Base-by-base conservation (phyloP, 2,888 invertebrate species). In the Rhogogaster chlorosoma region DNA sequence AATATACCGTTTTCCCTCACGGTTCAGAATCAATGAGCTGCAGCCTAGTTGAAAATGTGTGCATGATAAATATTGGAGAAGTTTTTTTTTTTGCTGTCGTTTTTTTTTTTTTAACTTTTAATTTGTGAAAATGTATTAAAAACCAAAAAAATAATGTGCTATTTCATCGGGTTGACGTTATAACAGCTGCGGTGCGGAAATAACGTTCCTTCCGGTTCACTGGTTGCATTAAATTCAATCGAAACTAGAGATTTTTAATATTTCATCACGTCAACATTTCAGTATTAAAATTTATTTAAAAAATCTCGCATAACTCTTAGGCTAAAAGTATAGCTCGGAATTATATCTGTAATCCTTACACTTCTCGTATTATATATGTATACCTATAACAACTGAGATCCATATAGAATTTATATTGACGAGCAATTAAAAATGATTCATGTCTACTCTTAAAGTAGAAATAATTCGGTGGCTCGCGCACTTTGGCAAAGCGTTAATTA, bases 101-200 rank as follows among this genome's bases (percentile, higher is more conserved):
- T n/a, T 42, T 84, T 83, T 61, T 57, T 85, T 29, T 49, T 84
- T 71, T 42, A 70, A 83, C 83, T 84, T 84, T 84, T 57, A 86
- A 84, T 87, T 86, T 84, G 86, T 84, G 78, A 36, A 53, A 53
- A 53, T 7, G n/a, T 53, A n/a, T 7, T 36, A 29, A 22, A 73
- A 42, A 22, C 18, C 18, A 42, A 32, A 42, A 42, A 42, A 42
- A 42, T 71, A 22, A 67, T 61, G 61, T 10, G 61, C 61, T 38
- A 53, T 53, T 80, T 61, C 61, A 67, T 67, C 45, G 32, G 36
- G 45, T 29, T 67, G 45, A 67, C 29, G 45, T 83, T 83, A 83
- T 45, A 64, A 38, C 45, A 67, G 82, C 82, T 67, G 67, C 29
- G 82, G 67, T 42, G 67, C 45, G 64, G 67, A 67, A 83, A 83